A percentile compares a stretch with the other conserved stretches of the same genome.
phyloP scores from a whole-genome alignment of 2,113 vertebrate genomes.

The Motacilla tschutschensis region DNA sequence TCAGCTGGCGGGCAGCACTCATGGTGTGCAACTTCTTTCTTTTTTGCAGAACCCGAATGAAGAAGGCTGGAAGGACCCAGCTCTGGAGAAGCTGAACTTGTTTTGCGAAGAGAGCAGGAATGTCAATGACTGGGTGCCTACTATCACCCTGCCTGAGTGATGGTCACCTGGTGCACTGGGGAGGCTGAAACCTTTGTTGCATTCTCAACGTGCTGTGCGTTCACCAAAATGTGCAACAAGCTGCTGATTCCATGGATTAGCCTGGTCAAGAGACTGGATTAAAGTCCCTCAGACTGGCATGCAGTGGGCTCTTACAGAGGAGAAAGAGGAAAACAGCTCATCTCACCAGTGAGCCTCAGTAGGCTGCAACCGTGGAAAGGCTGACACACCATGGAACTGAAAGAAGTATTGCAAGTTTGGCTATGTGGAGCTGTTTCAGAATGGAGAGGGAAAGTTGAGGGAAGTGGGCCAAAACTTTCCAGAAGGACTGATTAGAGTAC shows the following conservation, averaged over 20 bases:
- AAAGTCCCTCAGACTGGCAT: conserved; percentile 74
- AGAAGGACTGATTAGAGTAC: conserved; percentile 26
- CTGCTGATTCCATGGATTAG: conserved; percentile 79
- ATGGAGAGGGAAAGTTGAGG: conserved; percentile 24
- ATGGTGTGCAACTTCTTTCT: not conserved
- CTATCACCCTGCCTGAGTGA: conserved; percentile 90
- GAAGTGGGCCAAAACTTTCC: conserved; percentile 26
- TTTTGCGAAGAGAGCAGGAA: conserved; percentile 93
- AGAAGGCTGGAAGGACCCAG: conserved; percentile 89
- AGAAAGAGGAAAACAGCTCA: conserved; percentile 50
- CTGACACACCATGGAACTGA: conserved; percentile 50
- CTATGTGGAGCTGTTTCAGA: conserved; percentile 45
- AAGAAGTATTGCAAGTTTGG: conserved; percentile 57
- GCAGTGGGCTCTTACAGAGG: conserved; percentile 62
- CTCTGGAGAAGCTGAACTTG: conserved; percentile 85
- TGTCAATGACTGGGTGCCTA: conserved; percentile 92
- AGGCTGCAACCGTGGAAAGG: conserved; percentile 30
- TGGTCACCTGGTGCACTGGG: conserved; percentile 31
- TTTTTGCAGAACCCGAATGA: conserved; percentile 84
- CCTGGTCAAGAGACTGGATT: conserved; percentile 77
- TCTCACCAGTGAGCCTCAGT: conserved; percentile 11
- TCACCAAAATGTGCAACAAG: conserved; percentile 71
- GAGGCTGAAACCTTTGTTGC: conserved; percentile 73
- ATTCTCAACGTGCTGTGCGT: conserved; percentile 73
- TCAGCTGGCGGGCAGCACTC: not conserved